Evolutionary conservation across 2,113 vertebrate species (phyloP), one percentile per base, ranked within the genome.

Genomic region (Vanacampus margaritifer): DNA sequence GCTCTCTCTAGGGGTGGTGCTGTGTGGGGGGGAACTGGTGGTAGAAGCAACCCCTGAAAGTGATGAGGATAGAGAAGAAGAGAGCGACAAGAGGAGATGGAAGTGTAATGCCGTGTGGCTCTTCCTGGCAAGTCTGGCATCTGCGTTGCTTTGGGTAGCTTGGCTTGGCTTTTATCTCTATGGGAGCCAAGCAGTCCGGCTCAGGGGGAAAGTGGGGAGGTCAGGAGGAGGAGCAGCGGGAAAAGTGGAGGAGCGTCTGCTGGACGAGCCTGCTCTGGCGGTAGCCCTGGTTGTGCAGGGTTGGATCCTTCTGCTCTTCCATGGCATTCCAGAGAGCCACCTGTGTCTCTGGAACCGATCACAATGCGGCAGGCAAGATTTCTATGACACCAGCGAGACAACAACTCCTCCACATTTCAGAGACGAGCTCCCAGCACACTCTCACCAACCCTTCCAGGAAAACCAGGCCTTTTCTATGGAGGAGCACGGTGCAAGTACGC

Each of bases 161-260:
- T 98, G 97, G 97, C 88, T 97, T 74, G 93, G 94, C 63, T 95
- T 98, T 91, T 99, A 99, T 73, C 94, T 99, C 8, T 97, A 95
- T 0, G 95, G 94, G 60, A 95, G 95, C 0, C 82, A 88, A 0
- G 77, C 85, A 32, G 75, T 95, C 24, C 90, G 73, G 46, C 73
- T 41, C 3, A 84, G 75, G 32, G 83, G 79, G 16, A 81, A 48
- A 36, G 79, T 72, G 24, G 86, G 72, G 76, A 68, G 46, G 84
- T 69, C 36, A 37, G 57, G 92, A 89, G 37, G 75, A 81, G 73
- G 95, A 86, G 62, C 93, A 86, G 62, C 93, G 92, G 72, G 93
- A 93, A 60, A 95, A 89, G 3, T 79, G 85, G 85, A 81, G n/a
- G 81, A 62, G 7, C 60, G 60, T 26, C 37, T 89, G 62, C 93